phyloP scores from a whole-genome alignment of 1,140 invertebrate species.

The Drosophila sechellia region DNA sequence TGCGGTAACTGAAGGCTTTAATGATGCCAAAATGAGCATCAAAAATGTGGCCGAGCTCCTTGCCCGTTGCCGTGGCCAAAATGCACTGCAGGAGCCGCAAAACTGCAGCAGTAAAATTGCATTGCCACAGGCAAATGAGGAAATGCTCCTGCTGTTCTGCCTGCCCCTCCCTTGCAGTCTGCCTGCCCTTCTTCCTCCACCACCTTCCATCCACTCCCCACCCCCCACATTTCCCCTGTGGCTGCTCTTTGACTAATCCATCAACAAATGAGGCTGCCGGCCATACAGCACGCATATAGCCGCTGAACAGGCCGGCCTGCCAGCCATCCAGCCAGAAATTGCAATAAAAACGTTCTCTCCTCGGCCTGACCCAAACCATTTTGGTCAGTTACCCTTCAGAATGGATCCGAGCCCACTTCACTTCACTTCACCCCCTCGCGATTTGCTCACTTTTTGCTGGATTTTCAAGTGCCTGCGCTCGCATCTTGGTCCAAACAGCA shows the following conservation, averaged over 20 bases:
- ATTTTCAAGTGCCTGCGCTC: constrained; percentile 60
- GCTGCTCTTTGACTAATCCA: constrained; percentile 80
- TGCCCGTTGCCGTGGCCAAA: constrained; percentile 17
- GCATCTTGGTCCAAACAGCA: constrained; percentile 45
- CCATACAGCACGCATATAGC: constrained; percentile 49
- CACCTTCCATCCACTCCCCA: too few species aligned
- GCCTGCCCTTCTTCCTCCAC: neutral
- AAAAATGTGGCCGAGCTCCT: constrained; percentile 59
- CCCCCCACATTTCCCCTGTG: constrained; percentile 18
- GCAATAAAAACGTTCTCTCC: constrained; percentile 66
- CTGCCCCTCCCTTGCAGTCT: too few species aligned
- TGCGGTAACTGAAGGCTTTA: constrained; percentile 57
- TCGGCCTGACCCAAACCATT: constrained; percentile 38
- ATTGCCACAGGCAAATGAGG: constrained; percentile 50
- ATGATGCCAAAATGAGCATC: constrained; percentile 70
- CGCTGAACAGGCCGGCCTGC: neutral
- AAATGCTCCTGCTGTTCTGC: constrained; percentile 53
- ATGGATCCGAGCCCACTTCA: constrained; percentile 2
- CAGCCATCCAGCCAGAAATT: constrained; percentile 22
- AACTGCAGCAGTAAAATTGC: constrained; percentile 47
- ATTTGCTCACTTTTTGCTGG: constrained; percentile 43
- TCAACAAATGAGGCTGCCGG: constrained; percentile 77
- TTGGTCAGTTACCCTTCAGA: constrained; percentile 36
- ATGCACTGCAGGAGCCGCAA: constrained; percentile 34
- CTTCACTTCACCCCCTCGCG: constrained; percentile 4